Conservation (phyloP, 2,797 vertebrate genomes). For the Sebastes melanostomus region DNA sequence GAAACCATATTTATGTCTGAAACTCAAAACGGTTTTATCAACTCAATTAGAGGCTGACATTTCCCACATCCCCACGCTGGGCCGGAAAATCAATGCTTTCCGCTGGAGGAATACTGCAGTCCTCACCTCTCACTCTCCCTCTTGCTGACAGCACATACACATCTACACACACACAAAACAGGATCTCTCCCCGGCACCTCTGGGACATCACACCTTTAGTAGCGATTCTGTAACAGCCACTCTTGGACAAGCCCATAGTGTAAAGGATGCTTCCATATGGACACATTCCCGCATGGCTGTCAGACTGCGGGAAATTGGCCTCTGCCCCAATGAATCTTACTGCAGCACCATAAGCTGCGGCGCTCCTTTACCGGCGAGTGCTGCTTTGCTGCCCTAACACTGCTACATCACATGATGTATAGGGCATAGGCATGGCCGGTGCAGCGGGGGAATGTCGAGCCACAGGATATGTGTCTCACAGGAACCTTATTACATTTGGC, state of each 20-base stretch:
- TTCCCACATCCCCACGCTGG: conserved; percentile 73
- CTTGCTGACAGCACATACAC: conserved; percentile 57
- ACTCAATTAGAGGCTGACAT: conserved; percentile 83
- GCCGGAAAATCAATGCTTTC: conserved; percentile 77
- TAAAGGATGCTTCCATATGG: conserved; percentile 60
- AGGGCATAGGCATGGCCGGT: conserved; percentile 12
- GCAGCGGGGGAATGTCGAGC: conserved; percentile 33
- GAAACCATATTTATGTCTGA: conserved; percentile 73
- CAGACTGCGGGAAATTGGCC: conserved; percentile 30
- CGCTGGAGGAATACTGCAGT: conserved; percentile 74
- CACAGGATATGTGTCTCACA: conserved; percentile 20
- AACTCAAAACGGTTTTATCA: conserved; percentile 81
- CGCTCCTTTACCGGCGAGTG: conserved; percentile 5
- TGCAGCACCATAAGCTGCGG: conserved; percentile 52
- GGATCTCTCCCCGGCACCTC: conserved; percentile 23
- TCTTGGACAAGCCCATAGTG: conserved; percentile 48
- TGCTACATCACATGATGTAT: conserved; percentile 33
- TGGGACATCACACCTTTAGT: conserved; percentile 59
- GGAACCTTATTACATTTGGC: conserved; percentile 57
- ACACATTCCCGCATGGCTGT: conserved; percentile 49
- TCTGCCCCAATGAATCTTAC: conserved; percentile 30
- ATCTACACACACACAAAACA: conserved; percentile 32
- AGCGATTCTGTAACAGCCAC: conserved; percentile 52
- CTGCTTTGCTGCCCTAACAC: conserved; percentile 20
- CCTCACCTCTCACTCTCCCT: conserved; percentile 67